A percentile compares a stretch with the other conserved stretches of the same genome.
Conservation (phyloP, 2,888 invertebrate genomes). For the Campoplex capitator region DNA sequence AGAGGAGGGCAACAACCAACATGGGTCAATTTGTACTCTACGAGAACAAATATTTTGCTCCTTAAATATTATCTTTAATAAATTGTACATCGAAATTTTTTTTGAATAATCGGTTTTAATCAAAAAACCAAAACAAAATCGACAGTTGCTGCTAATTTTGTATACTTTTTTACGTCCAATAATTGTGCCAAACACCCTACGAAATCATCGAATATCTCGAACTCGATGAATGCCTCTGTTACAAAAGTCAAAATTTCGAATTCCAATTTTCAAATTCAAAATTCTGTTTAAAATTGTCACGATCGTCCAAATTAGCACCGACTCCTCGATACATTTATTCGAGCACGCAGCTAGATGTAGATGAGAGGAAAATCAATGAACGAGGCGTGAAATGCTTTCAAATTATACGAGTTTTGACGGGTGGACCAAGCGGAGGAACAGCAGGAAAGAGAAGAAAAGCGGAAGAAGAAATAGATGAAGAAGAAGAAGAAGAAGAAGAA, state of each 20-base stretch:
- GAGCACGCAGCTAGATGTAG: constrained; percentile 15
- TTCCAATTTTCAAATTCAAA: too few species aligned
- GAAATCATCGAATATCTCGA: background rate
- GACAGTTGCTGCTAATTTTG: too few species aligned
- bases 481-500: constrained; percentile 56
- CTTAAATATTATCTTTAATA: background rate
- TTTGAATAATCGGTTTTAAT: background rate
- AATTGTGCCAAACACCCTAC: too few species aligned
- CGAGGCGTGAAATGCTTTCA: constrained; percentile 1
- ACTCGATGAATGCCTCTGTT: background rate
- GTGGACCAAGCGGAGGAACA: constrained; percentile 41
- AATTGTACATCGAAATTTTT: background rate
- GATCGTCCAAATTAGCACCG: constrained; percentile 17
- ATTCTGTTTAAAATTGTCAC: background rate
- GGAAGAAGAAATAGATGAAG: constrained; percentile 59
- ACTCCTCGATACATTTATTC: constrained; percentile 4
- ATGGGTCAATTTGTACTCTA: background rate
- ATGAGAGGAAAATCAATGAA: background rate
- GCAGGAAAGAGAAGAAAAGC: constrained; percentile 56
- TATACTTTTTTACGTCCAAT: too few species aligned
- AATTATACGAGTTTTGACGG: constrained; percentile 33
- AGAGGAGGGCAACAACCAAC: background rate
- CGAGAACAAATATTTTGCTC: background rate
- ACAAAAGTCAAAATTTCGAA: background rate
- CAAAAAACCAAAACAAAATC: too few species aligned